Conservation (phyloP, 2,113 vertebrate genomes). For the Ammodytes dubius region DNA sequence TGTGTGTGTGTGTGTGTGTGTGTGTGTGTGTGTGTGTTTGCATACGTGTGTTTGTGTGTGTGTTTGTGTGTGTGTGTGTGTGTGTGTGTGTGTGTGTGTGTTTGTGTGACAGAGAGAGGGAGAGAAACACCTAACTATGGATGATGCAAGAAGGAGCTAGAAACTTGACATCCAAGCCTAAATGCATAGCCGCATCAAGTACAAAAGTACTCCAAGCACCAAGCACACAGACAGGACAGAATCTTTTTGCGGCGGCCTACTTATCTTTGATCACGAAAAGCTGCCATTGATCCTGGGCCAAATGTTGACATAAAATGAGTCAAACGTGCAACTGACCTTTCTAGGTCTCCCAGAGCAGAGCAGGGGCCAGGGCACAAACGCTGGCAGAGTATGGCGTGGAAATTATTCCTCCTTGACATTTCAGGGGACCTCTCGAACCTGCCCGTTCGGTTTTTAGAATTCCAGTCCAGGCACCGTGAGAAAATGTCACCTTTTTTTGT, state of each 20-base stretch:
- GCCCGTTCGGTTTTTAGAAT: constrained; percentile 78
- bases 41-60: constrained; percentile 14
- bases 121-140: constrained; percentile 60
- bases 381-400: constrained; percentile 71
- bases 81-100: constrained; percentile 7
- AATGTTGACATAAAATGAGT: constrained; percentile 85
- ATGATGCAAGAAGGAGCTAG: constrained; percentile 78
- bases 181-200: constrained; percentile 41
- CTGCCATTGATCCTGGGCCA: constrained; percentile 79
- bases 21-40: constrained; percentile 17
- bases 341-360: constrained; percentile 64
- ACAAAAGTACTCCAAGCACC: constrained; percentile 2
- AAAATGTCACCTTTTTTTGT: constrained; percentile 86
- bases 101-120: constrained; percentile 4
- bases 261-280: constrained; percentile 82
- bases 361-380: constrained; percentile 64
- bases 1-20: constrained; percentile 10
- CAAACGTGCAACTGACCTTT: constrained; percentile 83
- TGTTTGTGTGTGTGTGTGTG: background rate
- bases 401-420: constrained; percentile 88
- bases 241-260: constrained; percentile 56
- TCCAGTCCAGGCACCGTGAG: constrained; percentile 76
- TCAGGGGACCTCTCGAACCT: constrained; percentile 61
- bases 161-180: constrained; percentile 64
- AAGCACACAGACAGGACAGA: background rate